Conservation (phyloP, 2,797 vertebrate genomes). For the Oreortyx pictus region DNA sequence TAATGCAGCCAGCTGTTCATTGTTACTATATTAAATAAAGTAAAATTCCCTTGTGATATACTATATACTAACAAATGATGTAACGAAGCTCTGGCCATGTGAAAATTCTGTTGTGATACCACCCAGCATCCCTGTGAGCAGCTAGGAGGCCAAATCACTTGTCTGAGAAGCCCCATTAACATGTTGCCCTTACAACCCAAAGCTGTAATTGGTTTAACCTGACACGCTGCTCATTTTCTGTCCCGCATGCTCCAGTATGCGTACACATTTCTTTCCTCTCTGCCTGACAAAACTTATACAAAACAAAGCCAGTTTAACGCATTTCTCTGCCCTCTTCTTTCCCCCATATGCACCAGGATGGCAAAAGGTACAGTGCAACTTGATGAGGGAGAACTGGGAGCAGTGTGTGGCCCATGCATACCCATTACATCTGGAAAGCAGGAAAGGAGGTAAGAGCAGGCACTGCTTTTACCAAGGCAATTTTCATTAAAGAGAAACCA, state of each 20-base stretch:
- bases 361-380: background rate
- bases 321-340: background rate
- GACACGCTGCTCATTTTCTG: background rate
- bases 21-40: constrained; percentile 67
- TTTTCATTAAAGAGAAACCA: background rate
- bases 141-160: constrained; percentile 12
- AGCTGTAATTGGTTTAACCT: background rate
- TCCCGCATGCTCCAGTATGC: background rate
- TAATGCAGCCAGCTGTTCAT: constrained; percentile 68
- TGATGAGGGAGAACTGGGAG: background rate
- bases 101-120: constrained; percentile 51
- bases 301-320: background rate
- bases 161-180: constrained; percentile 17
- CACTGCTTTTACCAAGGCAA: background rate
- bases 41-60: constrained; percentile 41
- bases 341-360: background rate
- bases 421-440: background rate
- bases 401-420: background rate
- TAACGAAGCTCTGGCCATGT: constrained; percentile 49
- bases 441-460: background rate
- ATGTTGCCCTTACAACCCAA: background rate
- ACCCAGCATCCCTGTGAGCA: constrained; percentile 4
- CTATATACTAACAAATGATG: constrained; percentile 64
- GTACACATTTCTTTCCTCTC: background rate
- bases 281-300: background rate